phyloP scores from a whole-genome alignment of 2,888 invertebrate genomes.

The Monochamus alternatus region DNA sequence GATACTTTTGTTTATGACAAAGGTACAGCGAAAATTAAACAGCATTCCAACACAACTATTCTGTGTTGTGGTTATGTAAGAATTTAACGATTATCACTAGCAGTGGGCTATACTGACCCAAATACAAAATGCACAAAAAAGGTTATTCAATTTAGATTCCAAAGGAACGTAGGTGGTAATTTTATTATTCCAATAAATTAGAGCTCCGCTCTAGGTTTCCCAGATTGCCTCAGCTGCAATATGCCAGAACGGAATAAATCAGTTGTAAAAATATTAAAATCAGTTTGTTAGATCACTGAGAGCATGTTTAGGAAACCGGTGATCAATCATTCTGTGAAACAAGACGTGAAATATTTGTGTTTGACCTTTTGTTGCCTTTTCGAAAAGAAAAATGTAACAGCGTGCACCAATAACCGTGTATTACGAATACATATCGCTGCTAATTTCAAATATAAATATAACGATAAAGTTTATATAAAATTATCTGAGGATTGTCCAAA shows the following conservation, averaged over 20 bases:
- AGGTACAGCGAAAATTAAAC: conserved; percentile 22
- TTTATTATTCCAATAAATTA: conserved; percentile 13
- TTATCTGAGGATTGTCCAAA: too few relatives aligned
- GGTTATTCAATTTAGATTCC: neutral
- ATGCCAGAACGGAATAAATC: neutral
- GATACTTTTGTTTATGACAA: conserved; percentile 35
- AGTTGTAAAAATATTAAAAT: conserved; percentile 1
- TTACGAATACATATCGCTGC: too few relatives aligned
- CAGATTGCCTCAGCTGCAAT: neutral
- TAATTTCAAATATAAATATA: too few relatives aligned
- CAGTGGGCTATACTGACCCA: conserved; percentile 12
- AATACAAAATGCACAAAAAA: conserved; percentile 15
- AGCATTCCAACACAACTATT: conserved; percentile 27
- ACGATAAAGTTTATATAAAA: too few relatives aligned
- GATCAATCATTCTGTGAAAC: neutral
- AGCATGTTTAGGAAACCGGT: neutral
- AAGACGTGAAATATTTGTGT: too few relatives aligned
- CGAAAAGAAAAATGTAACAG: too few relatives aligned
- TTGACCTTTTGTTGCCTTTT: too few relatives aligned
- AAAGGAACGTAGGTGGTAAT: conserved; percentile 4
- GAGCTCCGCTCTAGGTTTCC: neutral
- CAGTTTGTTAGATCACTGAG: conserved; percentile 1
- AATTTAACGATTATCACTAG: conserved; percentile 17
- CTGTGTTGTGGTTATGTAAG: neutral
- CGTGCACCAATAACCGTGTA: too few relatives aligned